These are phyloP conservation scores for Anableps anableps DNA, from an alignment of 2,797 vertebrate species.

Conservation along the genomic window DNA sequence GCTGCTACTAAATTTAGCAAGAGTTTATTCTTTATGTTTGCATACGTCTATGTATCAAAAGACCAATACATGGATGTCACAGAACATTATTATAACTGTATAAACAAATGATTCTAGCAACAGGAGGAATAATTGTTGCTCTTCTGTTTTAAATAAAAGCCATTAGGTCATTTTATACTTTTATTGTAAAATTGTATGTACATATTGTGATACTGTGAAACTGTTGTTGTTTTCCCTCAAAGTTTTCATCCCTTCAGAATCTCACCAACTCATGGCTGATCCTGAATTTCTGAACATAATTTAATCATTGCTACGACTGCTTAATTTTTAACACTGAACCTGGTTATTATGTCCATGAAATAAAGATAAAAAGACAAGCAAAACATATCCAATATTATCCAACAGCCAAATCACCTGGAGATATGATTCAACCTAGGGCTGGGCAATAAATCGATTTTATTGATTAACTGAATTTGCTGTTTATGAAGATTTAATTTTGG, in stretches of 20 bases:
- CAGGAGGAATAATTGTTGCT: neutral
- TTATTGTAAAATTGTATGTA: neutral
- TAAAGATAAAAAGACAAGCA: neutral
- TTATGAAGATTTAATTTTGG: too few species aligned
- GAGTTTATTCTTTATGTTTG: conserved; percentile 3
- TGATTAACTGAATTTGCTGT: neutral
- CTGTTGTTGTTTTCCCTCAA: neutral
- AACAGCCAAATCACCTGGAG: neutral
- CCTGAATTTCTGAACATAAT: neutral
- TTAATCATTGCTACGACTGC: conserved; percentile 20
- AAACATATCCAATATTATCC: conserved; percentile 3
- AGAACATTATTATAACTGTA: neutral
- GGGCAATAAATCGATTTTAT: too few species aligned
- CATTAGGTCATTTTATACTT: neutral
- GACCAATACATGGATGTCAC: neutral
- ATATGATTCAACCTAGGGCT: neutral
- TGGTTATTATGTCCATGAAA: neutral
- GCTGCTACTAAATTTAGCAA: conserved; percentile 1
- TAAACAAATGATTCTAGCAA: neutral
- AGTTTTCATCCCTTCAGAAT: neutral
- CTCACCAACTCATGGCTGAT: neutral
- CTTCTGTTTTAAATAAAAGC: neutral
- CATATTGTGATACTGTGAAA: neutral
- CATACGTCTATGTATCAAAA: neutral
- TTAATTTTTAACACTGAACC: conserved; percentile 23